A percentile compares a stretch with the other conserved stretches of the same genome.
Conservation (phyloP, 1,140 invertebrate species). For the Anastatus disparis region DNA sequence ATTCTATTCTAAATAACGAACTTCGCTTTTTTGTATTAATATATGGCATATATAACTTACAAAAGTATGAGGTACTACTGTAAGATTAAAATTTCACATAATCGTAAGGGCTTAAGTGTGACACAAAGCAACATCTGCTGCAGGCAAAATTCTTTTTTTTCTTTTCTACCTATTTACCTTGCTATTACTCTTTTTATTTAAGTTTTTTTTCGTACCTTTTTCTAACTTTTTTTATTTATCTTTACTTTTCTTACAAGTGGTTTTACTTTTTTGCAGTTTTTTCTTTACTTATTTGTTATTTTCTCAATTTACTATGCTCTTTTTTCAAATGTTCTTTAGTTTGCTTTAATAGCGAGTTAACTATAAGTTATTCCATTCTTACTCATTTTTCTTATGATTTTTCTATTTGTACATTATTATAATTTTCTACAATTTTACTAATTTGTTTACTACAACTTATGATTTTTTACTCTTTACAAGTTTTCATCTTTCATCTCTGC, state of each 20-base stretch:
- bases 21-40: too few relatives aligned
- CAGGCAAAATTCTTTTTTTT: background rate
- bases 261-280: background rate
- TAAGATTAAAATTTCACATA: background rate
- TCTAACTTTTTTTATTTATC: background rate
- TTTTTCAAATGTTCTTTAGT: too few relatives aligned
- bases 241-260: background rate
- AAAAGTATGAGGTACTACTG: too few relatives aligned
- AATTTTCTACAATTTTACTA: too few relatives aligned
- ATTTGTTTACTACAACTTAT: too few relatives aligned
- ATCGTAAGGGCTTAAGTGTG: slow-evolving; percentile 40
- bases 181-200: background rate
- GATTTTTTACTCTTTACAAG: too few relatives aligned
- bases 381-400: background rate
- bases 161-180: background rate
- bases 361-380: too few relatives aligned
- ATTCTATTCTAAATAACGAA: too few relatives aligned
- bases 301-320: background rate
- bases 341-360: too few relatives aligned
- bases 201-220: background rate
- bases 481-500: too few relatives aligned
- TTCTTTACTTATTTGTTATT: background rate
- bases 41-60: too few relatives aligned
- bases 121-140: slow-evolving; percentile 20
- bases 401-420: too few relatives aligned